phyloP scores from a whole-genome alignment of 2,797 vertebrate species.

The Mormyrus proboscirostris region DNA sequence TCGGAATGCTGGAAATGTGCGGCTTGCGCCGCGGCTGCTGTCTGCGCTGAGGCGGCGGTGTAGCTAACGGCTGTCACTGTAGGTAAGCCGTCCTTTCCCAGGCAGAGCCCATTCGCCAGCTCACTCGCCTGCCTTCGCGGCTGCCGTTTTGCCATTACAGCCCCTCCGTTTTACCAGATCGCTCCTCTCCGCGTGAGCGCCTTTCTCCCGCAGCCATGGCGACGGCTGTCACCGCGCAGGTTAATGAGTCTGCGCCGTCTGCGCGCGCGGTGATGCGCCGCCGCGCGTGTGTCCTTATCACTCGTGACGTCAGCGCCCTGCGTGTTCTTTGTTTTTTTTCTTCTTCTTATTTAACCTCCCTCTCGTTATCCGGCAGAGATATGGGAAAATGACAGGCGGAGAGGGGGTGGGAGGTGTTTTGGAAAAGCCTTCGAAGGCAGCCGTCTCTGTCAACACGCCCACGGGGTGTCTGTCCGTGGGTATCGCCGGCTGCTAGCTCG shows the following conservation, averaged over 20 bases:
- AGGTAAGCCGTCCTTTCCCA: not conserved
- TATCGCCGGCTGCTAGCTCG: slow-evolving; percentile 7
- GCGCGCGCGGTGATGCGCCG: slow-evolving; percentile 23
- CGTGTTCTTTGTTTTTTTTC: slow-evolving; percentile 37
- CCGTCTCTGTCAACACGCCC: not conserved
- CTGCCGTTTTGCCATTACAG: not conserved
- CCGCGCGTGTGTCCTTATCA: slow-evolving; percentile 35
- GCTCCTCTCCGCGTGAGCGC: slow-evolving; percentile 46
- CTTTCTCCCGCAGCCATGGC: slow-evolving; percentile 48
- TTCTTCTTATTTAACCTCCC: slow-evolving; percentile 24
- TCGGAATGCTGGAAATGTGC: not conserved
- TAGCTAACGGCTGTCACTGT: not conserved
- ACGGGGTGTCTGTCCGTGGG: slow-evolving; percentile 9
- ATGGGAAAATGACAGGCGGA: slow-evolving; percentile 45
- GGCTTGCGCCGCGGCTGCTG: not conserved
- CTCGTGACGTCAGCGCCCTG: slow-evolving; percentile 49
- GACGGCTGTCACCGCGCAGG: slow-evolving; percentile 43
- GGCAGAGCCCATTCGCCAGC: not conserved
- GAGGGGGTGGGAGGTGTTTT: slow-evolving; percentile 29
- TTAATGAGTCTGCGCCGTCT: slow-evolving; percentile 42
- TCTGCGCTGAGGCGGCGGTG: not conserved
- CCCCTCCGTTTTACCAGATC: slow-evolving; percentile 28
- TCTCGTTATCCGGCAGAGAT: slow-evolving; percentile 46
- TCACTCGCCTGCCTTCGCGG: not conserved
- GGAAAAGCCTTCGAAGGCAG: slow-evolving; percentile 11